Conservation (phyloP, 1,140 invertebrate species). For the Parapsyche elsis region DNA sequence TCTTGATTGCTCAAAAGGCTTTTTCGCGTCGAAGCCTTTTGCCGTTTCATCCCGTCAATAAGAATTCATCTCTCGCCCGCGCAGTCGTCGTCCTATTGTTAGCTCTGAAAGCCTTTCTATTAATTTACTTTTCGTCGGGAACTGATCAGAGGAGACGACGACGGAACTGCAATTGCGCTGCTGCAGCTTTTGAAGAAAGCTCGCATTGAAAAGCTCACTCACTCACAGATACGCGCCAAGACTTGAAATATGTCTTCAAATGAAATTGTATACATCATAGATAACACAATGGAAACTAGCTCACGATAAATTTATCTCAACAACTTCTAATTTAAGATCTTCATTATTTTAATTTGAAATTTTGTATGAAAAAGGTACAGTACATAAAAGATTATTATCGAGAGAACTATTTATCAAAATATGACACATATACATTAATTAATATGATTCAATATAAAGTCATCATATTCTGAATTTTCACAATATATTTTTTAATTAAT, state of each 20-base stretch:
- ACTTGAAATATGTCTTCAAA: neutral
- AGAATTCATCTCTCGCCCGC: slow-evolving; percentile 32
- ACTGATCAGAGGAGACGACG: neutral
- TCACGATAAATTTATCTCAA: too few relatives aligned
- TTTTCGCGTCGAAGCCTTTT: slow-evolving; percentile 22
- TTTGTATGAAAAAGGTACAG: too few relatives aligned
- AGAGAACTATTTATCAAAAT: too few relatives aligned
- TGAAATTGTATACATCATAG: too few relatives aligned
- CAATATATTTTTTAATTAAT: too few relatives aligned
- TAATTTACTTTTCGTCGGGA: slow-evolving; percentile 9
- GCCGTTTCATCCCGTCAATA: slow-evolving; percentile 36
- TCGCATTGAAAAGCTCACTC: neutral
- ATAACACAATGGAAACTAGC: too few relatives aligned
- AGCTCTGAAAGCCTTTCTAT: neutral
- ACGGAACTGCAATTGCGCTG: neutral
- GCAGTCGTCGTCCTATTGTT: neutral
- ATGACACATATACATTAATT: too few relatives aligned
- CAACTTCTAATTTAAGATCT: too few relatives aligned
- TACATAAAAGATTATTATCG: too few relatives aligned
- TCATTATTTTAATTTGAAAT: too few relatives aligned
- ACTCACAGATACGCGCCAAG: neutral
- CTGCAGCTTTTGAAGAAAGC: neutral
- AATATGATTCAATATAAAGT: too few relatives aligned
- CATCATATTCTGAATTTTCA: too few relatives aligned
- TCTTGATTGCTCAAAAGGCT: slow-evolving; percentile 40